Percentiles rank a stretch among this genome's conserved stretches.
These are phyloP conservation scores for Temnothorax unifasciatus DNA, from an alignment of 2,888 invertebrate genomes.

Conservation along the genomic window DNA sequence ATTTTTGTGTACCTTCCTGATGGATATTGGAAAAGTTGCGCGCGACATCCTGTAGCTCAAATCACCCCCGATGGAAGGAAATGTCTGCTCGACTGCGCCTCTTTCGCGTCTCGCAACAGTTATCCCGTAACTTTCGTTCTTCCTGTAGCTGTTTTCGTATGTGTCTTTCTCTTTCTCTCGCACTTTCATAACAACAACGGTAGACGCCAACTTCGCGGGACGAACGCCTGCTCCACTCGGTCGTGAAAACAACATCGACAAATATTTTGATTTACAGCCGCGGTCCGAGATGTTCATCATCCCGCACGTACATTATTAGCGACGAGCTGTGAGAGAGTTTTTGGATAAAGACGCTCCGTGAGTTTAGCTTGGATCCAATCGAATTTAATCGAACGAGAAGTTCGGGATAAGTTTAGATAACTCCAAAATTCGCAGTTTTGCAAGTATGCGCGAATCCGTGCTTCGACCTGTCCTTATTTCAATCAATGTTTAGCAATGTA, in stretches of 20 bases:
- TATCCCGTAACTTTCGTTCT: conserved; percentile 65
- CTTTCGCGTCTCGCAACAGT: conserved; percentile 57
- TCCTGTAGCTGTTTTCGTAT: conserved; percentile 56
- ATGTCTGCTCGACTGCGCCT: conserved; percentile 51
- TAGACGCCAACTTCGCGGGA: conserved; percentile 44
- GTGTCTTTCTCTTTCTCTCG: conserved; percentile 34
- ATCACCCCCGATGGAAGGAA: conserved; percentile 62
- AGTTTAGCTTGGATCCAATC: not conserved
- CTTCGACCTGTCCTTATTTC: conserved; percentile 10
- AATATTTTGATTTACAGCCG: conserved; percentile 61
- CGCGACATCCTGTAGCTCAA: conserved; percentile 70
- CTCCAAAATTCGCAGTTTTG: conserved; percentile 8
- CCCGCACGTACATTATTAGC: conserved; percentile 1
- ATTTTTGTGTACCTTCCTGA: conserved; percentile 62
- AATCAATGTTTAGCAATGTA: conserved; percentile 28
- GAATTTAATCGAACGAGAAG: not conserved
- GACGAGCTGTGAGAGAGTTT: not conserved
- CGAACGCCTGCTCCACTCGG: conserved; percentile 46
- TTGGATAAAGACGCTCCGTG: not conserved
- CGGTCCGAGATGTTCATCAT: conserved; percentile 51
- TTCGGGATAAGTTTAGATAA: not conserved
- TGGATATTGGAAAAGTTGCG: conserved; percentile 78
- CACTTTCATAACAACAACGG: conserved; percentile 42
- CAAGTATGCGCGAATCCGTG: not conserved
- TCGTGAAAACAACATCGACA: conserved; percentile 61